Conservation (phyloP, 1,140 invertebrate species). For the Belonocnema kinseyi region DNA sequence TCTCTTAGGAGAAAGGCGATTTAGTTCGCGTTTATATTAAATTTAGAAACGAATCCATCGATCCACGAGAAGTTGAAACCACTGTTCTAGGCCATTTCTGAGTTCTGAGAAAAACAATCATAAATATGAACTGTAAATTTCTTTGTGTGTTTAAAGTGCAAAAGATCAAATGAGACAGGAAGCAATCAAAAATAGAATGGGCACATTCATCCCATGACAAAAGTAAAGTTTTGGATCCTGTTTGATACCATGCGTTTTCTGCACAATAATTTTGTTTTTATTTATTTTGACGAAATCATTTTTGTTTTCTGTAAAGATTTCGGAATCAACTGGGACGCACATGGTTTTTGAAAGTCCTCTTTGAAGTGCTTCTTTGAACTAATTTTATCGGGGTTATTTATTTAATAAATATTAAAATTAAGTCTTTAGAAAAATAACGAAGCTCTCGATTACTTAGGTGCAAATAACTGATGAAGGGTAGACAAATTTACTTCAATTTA, state of each 20-base stretch:
- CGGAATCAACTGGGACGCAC: too few species aligned
- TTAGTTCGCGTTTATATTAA: not conserved
- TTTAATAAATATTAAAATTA: too few species aligned
- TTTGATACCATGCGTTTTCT: not conserved
- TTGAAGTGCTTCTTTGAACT: too few species aligned
- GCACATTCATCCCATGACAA: not conserved
- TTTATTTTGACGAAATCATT: too few species aligned
- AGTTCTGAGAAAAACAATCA: not conserved
- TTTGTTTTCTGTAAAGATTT: too few species aligned
- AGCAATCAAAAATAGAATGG: not conserved
- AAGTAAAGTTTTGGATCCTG: not conserved
- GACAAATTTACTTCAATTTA: too few species aligned
- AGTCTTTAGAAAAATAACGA: too few species aligned
- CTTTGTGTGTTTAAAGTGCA: not conserved
- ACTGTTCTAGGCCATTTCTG: constrained; percentile 1
- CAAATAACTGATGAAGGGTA: too few species aligned
- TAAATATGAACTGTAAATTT: not conserved
- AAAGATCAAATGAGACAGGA: not conserved
- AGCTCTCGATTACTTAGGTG: too few species aligned
- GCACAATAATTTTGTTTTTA: not conserved
- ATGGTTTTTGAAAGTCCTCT: too few species aligned
- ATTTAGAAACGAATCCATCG: not conserved
- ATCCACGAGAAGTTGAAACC: constrained; percentile 22
- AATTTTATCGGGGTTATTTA: too few species aligned
- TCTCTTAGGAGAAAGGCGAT: constrained; percentile 6